Percentiles rank a stretch among this genome's conserved stretches.
These are phyloP conservation scores for Galeopsomyia nigrocyanea DNA, from an alignment of 2,888 invertebrate species.

Conservation along the genomic window DNA sequence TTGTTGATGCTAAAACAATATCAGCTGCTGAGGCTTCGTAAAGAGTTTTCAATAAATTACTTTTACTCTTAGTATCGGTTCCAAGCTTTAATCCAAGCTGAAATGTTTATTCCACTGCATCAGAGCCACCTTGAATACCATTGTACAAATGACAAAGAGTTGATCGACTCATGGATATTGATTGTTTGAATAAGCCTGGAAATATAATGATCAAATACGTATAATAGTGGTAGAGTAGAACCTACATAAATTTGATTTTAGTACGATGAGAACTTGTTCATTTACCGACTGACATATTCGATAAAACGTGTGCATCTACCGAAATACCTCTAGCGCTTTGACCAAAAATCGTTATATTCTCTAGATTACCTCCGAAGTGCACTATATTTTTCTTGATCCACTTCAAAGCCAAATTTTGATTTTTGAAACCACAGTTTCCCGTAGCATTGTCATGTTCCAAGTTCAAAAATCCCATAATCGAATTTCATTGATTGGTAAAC, in stretches of 20 bases:
- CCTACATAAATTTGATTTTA: not conserved
- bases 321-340: conserved; percentile 70
- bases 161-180: conserved; percentile 53
- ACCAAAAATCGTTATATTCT: conserved; percentile 66
- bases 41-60: conserved; percentile 48
- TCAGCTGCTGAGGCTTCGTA: conserved; percentile 42
- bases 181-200: conserved; percentile 48
- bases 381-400: conserved; percentile 71
- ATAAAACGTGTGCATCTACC: conserved; percentile 45
- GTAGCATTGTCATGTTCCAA: conserved; percentile 47
- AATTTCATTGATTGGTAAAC: too few species aligned
- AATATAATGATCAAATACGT: not conserved
- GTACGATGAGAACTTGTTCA: not conserved
- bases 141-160: conserved; percentile 39
- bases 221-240: too few species aligned
- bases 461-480: conserved; percentile 46
- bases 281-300: conserved; percentile 47
- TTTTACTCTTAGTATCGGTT: conserved; percentile 43
- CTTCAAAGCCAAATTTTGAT: conserved; percentile 70
- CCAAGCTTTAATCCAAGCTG: conserved; percentile 33
- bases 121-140: conserved; percentile 43
- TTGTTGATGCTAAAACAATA: conserved; percentile 36
- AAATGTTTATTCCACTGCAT: conserved; percentile 44
- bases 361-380: conserved; percentile 27
- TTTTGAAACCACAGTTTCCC: conserved; percentile 60